phyloP scores from a whole-genome alignment of 2,888 invertebrate genomes.

The Synergus umbraculus region DNA sequence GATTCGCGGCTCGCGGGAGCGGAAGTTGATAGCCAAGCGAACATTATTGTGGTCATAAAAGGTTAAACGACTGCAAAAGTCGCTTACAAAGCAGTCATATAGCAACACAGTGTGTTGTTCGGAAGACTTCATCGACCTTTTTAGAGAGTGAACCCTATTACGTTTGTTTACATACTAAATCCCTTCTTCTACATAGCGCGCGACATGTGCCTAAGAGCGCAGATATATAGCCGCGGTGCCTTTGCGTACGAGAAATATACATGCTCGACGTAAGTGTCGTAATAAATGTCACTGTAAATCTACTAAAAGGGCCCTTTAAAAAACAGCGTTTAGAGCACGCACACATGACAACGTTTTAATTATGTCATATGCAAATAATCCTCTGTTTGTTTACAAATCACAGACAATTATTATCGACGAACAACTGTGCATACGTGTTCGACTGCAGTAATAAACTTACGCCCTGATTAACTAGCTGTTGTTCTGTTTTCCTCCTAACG shows the following conservation, averaged over 20 bases:
- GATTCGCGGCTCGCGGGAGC: neutral
- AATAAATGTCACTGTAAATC: conserved; percentile 20
- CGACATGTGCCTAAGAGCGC: conserved; percentile 2
- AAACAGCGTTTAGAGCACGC: conserved; percentile 7
- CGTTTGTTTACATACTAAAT: conserved; percentile 3
- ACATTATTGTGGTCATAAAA: neutral
- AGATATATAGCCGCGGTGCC: neutral
- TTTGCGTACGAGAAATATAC: neutral
- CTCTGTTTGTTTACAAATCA: conserved; percentile 17
- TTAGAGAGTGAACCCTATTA: neutral
- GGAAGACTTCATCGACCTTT: neutral
- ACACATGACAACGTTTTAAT: conserved; percentile 2
- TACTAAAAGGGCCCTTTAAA: conserved; percentile 1
- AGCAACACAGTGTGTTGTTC: neutral
- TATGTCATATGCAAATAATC: conserved; percentile 2
- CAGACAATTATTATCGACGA: conserved; percentile 9
- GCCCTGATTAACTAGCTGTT: neutral
- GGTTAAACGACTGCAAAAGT: neutral
- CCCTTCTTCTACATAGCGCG: neutral
- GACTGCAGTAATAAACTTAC: conserved; percentile 1
- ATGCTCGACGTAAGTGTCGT: conserved; percentile 2
- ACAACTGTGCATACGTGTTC: neutral
- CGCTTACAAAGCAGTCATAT: neutral
- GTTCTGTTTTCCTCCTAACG: neutral
- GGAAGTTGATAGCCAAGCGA: conserved; percentile 15